Evolutionary conservation across 2,888 invertebrate species (phyloP), one percentile per base, ranked within the genome.

Genomic region (Drosophila prostipennis): DNA sequence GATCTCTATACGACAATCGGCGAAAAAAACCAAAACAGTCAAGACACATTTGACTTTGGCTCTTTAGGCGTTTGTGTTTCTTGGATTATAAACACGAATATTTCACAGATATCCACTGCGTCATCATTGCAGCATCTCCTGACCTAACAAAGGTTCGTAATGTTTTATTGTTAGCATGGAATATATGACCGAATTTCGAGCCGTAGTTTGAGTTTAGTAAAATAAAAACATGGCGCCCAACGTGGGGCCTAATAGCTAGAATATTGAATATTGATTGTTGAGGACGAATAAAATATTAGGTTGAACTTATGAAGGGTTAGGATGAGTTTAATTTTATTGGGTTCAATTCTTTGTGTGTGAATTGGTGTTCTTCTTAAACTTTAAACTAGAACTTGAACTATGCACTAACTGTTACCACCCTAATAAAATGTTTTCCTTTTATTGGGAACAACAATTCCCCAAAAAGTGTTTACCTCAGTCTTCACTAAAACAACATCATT

Each of bases 81-180:
- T 86, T 87, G 83, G 88, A 83, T 83, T 83, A 76, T 39, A 75
- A 52, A 56, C 53, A 78, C 87, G 54, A 71, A 70, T 82, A 72
- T 76, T 74, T 80, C 79, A 65, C 57, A 57, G 49, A 43, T 16
- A 52, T 37, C 34, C 34, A 46, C 67, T 34, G 49, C 36, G 49
- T 69, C 57, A 51, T 69, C 69, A 45, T 26, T 71, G 69, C 69
- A 59, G 36, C 40, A 69, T 40, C 52, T 23, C 72, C 42, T 52
- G 19, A 40, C 49, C 64, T 46, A 16, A 71, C 46, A 61, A 72
- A 71, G 71, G 71, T 71, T 72, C 51, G 71, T 71, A 72, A 40
- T 29, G 23, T n/a, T 26, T 3, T 19, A 39, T 39, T 51, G 16
- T 34, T 61, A 13, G 36, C 8, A 0, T 11, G 13, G n/a, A 13